Evolutionary conservation across 2,888 invertebrate species (phyloP), one percentile per base, ranked within the genome.

Genomic region (Temnothorax unifasciatus): DNA sequence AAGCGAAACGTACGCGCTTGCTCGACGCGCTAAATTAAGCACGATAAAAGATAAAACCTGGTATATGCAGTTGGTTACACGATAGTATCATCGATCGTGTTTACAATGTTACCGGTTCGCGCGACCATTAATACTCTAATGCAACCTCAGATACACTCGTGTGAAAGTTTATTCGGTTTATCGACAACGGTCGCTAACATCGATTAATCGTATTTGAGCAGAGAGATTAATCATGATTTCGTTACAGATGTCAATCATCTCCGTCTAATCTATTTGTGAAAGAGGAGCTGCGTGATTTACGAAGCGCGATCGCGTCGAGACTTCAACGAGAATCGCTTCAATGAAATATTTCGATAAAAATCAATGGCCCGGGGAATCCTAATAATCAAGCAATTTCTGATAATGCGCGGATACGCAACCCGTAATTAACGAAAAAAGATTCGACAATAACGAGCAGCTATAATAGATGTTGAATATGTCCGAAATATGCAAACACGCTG

Each of bases 161-260:
- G 69, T 38, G 18, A 81, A 81, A 73, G 59, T 81, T 73, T 71
- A 81, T 81, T 71, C 59, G 34, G 38, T 79, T 79, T 79, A 79
- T 71, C 71, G 34, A 21, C 64, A 66, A 64, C 64, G 34, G 47
- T 77, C 57, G 50, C 64, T 64, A 74, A 64, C 18, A 44, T 47
- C 54, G 63, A 74, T 77, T 83, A 77, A 77, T 83, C 66, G 64
- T 25, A 25, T 47, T 15, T 38, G 57, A 76, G 59, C 68, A 68
- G 38, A n/a, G 50, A 66, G 21, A 76, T 82, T 68, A 83, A 77
- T 83, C 50, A 77, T n/a, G 59, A n/a, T 68, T 77, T 57, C 66
- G 77, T 83, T 68, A 59, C 59, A 47, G 41, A n/a, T 50, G 25
- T 68, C 66, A 59, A 66, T 77, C 41, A 82, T 0, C 8, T 47